Base-by-base conservation (phyloP, 2,797 vertebrate species). In the Myioborus melanocephalus region DNA sequence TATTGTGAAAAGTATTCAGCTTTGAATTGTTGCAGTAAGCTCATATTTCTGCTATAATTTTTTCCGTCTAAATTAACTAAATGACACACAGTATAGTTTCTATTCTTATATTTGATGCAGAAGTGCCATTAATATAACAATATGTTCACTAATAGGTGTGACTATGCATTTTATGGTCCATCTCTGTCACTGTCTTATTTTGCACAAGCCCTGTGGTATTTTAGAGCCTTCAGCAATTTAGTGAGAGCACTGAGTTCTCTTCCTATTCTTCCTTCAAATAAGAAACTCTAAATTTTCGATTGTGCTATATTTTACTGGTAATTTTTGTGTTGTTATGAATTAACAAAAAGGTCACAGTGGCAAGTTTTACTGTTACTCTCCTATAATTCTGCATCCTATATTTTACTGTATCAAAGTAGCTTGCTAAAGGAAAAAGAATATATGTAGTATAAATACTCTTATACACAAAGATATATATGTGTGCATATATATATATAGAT, bases 321-420 rank as follows among this genome's bases (percentile, higher is more conserved):
- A 59, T 71, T 81, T 88, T 70, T 94, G 34, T 77, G 71, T 87
- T 89, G 44, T 12, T 81, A 5, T 56, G 26, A 41, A 44, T 15
- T 9, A 81, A 46, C 24, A 43, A 63, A 81, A 82, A 46, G 27
- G 18, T 84, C 52, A 80, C 1, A 6, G 56, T 68, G 76, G 13
- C 18, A 57, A 89, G 24, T 82, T 89, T 77, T 77, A 69, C 12
- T 66, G 14, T 68, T 80, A 64, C 14, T 73, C 4, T 72, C 27
- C 81, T 63, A 80, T 50, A 89, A 75, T 57, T 86, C 71, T 44
- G 32, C 26, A 85, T 80, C 75, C 23, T 92, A 20, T 89, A 46
- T 63, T 61, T 83, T 72, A 81, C 56, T 93, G 22, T 69, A 73
- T 87, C 56, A 91, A 94, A 95, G 80, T 28, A 96, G 14, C 59